Evolutionary conservation across 2,797 vertebrate genomes (phyloP), one percentile per base, ranked within the genome.

Genomic region (Pagetopsis macropterus): DNA sequence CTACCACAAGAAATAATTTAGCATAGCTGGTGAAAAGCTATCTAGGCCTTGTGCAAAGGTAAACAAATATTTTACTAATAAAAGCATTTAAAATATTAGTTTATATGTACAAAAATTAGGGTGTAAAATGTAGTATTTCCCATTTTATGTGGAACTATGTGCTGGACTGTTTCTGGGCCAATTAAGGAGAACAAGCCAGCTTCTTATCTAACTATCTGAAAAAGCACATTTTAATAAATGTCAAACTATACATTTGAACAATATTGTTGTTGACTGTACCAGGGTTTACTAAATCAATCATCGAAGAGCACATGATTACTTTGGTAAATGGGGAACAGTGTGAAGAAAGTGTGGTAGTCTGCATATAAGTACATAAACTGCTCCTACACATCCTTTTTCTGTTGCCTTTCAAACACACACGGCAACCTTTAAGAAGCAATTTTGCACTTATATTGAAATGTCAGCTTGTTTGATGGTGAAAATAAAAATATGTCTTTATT

Each of bases 381-480:
- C 19, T 49, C 46, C 9, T 9, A 4, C 40, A 50, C 3, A 64
- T 37, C 11, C 7, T 58, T 27, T 40, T 5, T 62, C 43, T 66
- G 49, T 21, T 45, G 44, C 65, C 27, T 71, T 78, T 69, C 52
- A 78, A 65, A 57, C 59, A 52, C 14, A 64, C 50, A 21, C 46
- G 8, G 50, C 21, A 44, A 50, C 49, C 63, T 75, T 64, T 40
- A 76, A 63, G 23, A 17, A 40, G 19, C 11, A 66, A 73, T 62
- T 17, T 11, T 70, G 9, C 31, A 48, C 55, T 81, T 46, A 37
- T 31, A 14, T 41, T 16, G 9, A 46, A 33, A 17, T 2, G 15
- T 60, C 62, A 66, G 33, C n/a, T 75, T 71, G 65, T 82, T n/a
- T 52, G n/a, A 71, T 67, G 61, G 40, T 13, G n/a, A 66, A 58